Conservation (phyloP, 2,113 vertebrate species). For the Hemiscyllium ocellatum region DNA sequence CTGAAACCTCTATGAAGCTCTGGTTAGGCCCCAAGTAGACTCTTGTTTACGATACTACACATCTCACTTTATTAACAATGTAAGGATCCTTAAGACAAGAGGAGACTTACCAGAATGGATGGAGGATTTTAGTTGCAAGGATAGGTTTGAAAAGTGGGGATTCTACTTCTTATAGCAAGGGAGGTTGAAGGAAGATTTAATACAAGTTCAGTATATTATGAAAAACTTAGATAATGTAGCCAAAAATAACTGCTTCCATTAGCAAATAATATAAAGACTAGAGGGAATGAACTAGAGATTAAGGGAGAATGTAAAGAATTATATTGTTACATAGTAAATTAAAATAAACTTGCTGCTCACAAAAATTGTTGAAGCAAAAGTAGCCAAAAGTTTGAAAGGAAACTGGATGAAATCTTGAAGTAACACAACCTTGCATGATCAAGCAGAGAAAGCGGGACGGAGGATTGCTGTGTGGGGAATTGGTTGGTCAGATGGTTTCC, state of each 20-base stretch:
- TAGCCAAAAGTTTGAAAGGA: not conserved
- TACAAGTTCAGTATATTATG: not conserved
- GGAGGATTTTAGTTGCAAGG: too few relatives aligned
- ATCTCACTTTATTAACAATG: not conserved
- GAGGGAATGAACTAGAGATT: not conserved
- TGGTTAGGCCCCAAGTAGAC: not conserved
- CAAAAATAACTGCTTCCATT: not conserved
- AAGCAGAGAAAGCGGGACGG: not conserved
- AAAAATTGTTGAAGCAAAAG: not conserved
- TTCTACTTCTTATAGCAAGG: not conserved
- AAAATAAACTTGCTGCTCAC: not conserved
- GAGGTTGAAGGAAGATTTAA: not conserved
- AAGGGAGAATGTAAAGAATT: not conserved
- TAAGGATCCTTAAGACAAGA: not conserved
- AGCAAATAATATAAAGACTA: not conserved
- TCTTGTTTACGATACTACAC: not conserved
- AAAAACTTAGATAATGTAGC: not conserved
- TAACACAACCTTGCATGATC: not conserved
- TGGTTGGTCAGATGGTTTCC: not conserved
- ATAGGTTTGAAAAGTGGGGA: too few relatives aligned
- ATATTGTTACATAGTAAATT: not conserved
- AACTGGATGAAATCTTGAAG: not conserved
- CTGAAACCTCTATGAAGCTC: not conserved
- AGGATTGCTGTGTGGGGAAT: not conserved
- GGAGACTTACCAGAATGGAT: not conserved